Evolutionary conservation across 2,113 vertebrate genomes (phyloP).

Genomic region (Carollia perspicillata): DNA sequence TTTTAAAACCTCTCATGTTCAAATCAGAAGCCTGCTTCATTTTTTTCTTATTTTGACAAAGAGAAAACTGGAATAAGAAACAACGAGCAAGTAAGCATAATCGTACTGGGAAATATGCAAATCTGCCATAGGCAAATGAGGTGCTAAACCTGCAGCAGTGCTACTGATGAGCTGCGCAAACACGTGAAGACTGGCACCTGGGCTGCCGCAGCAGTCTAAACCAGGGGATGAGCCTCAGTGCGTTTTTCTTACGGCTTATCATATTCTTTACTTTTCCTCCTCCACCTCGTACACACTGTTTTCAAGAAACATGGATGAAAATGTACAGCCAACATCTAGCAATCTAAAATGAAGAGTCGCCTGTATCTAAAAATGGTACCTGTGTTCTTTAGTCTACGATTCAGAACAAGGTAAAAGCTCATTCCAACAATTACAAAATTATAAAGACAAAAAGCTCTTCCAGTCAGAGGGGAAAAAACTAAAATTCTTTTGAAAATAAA

Average conservation of each 20-base stretch:
- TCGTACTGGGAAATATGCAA: neutral
- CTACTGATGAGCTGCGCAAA: neutral
- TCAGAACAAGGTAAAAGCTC: neutral
- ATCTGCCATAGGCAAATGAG: neutral
- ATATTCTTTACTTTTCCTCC: neutral
- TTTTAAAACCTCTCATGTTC: neutral
- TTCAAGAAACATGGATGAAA: neutral
- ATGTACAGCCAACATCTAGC: too few relatives aligned
- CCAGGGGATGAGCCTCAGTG: neutral
- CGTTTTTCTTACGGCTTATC: neutral
- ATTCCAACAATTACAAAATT: neutral
- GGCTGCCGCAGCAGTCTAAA: neutral
- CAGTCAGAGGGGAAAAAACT: neutral
- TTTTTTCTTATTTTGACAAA: neutral
- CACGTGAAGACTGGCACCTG: neutral
- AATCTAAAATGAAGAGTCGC: too few relatives aligned
- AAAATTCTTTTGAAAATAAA: constrained; percentile 32
- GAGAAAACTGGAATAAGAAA: neutral
- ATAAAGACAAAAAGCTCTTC: neutral
- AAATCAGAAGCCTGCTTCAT: neutral
- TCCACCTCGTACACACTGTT: neutral
- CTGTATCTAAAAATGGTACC: too few relatives aligned
- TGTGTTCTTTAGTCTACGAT: too few relatives aligned
- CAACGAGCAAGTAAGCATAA: neutral
- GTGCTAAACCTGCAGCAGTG: neutral